A percentile compares a stretch with the other conserved stretches of the same genome.
phyloP scores from a whole-genome alignment of 2,113 vertebrate species.

The Paramormyrops kingsleyae region DNA sequence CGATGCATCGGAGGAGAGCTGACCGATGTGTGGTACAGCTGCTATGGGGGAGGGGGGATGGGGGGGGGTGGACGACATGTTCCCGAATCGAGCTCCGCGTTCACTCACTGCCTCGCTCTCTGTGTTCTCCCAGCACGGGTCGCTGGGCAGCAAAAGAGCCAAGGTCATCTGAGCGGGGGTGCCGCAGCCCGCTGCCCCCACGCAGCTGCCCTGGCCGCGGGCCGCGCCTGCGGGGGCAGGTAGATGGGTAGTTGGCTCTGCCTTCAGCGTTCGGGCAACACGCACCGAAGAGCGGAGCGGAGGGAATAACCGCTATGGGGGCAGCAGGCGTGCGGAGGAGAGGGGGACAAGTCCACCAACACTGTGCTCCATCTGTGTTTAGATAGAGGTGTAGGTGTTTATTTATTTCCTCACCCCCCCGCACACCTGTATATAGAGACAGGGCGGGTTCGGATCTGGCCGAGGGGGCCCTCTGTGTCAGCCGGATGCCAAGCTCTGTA shows the following conservation, averaged over 20 bases:
- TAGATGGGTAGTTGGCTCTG: background rate
- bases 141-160: slow-evolving; percentile 65
- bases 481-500: slow-evolving; percentile 9
- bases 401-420: slow-evolving; percentile 45
- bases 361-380: slow-evolving; percentile 48
- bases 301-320: slow-evolving; percentile 16
- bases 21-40: background rate
- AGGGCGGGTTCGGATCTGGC: slow-evolving; percentile 41
- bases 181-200: background rate
- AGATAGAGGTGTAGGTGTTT: slow-evolving; percentile 50
- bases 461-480: background rate
- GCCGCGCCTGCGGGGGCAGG: background rate
- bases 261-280: background rate
- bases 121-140: slow-evolving; percentile 50
- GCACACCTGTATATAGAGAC: slow-evolving; percentile 42
- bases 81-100: background rate
- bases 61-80: background rate
- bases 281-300: background rate
- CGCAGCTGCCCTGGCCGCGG: background rate
- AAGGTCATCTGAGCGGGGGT: slow-evolving; percentile 52
- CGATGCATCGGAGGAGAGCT: background rate
- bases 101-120: background rate
- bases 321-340: slow-evolving; percentile 1
- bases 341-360: slow-evolving; percentile 18
- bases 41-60: background rate